These are phyloP conservation scores for Tridacna crocea DNA, from an alignment of 2,888 invertebrate genomes.

Conservation along the genomic window DNA sequence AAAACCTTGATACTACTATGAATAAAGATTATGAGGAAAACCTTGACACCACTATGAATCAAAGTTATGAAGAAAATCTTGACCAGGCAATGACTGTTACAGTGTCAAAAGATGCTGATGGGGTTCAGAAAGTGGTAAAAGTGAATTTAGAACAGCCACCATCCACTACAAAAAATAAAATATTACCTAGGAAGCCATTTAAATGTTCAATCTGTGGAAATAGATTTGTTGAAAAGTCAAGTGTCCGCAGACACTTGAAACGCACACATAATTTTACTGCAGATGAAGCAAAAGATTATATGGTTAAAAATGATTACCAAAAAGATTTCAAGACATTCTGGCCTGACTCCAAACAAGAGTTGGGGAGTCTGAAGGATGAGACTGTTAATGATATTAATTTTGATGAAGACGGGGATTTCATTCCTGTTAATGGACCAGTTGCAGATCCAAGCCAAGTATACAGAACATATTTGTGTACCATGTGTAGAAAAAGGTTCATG, in stretches of 20 bases:
- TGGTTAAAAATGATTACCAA: conserved; percentile 46
- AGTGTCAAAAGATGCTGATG: conserved; percentile 48
- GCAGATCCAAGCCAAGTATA: conserved; percentile 17
- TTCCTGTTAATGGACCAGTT: conserved; percentile 36
- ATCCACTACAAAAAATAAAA: not conserved
- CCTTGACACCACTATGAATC: not conserved
- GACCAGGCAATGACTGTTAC: conserved; percentile 50
- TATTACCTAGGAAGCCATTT: conserved; percentile 41
- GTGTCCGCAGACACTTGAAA: conserved; percentile 54
- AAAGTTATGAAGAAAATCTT: conserved; percentile 21
- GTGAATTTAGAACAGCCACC: conserved; percentile 40
- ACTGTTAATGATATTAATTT: conserved; percentile 5
- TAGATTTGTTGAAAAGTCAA: conserved; percentile 53
- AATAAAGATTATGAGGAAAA: conserved; percentile 4
- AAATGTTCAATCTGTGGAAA: conserved; percentile 51
- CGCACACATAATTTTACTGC: conserved; percentile 49
- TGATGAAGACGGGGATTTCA: conserved; percentile 23
- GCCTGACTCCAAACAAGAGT: not conserved
- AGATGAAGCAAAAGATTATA: conserved; percentile 48
- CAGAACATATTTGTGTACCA: conserved; percentile 39
- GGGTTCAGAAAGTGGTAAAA: conserved; percentile 56
- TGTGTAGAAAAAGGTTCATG: conserved; percentile 35
- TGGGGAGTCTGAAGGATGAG: not conserved
- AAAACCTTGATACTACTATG: conserved; percentile 20
- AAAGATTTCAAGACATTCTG: conserved; percentile 22